Percentiles rank a stretch among this genome's conserved stretches.
Evolutionary conservation across 2,888 invertebrate species (phyloP).

Genomic region (Synergus laeviventris): DNA sequence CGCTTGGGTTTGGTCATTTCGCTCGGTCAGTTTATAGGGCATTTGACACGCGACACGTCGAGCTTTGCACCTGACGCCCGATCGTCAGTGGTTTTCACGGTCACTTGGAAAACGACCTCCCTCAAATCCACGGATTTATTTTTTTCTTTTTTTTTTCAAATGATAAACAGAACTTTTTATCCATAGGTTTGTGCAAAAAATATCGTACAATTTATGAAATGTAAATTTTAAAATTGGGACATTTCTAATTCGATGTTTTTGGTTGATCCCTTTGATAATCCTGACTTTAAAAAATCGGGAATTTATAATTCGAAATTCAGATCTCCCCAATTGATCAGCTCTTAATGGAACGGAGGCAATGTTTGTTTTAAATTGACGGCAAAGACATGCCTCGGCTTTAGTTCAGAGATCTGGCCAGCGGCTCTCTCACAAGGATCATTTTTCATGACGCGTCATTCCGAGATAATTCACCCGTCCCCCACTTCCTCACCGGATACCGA

Average conservation of each 20-base stretch:
- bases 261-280: too few relatives aligned
- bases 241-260: too few relatives aligned
- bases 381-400: slow-evolving; percentile 52
- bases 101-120: slow-evolving; percentile 54
- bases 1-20: slow-evolving; percentile 63
- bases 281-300: too few relatives aligned
- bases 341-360: slow-evolving; percentile 52
- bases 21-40: slow-evolving; percentile 62
- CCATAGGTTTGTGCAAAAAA: too few relatives aligned
- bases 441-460: slow-evolving; percentile 65
- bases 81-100: slow-evolving; percentile 66
- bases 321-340: not conserved
- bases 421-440: slow-evolving; percentile 70
- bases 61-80: slow-evolving; percentile 68
- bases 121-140: not conserved
- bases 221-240: too few relatives aligned
- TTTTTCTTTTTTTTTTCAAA: not conserved
- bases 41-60: slow-evolving; percentile 66
- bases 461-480: slow-evolving; percentile 64
- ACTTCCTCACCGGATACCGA: slow-evolving; percentile 44
- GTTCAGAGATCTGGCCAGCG: slow-evolving; percentile 54
- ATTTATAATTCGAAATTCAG: too few relatives aligned
- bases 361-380: slow-evolving; percentile 63
- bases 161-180: too few relatives aligned
- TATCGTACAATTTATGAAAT: too few relatives aligned